A percentile compares a stretch with the other conserved stretches of the same genome.
Conservation (phyloP, 2,888 invertebrate species). For the Dolichopus griseipennis region DNA sequence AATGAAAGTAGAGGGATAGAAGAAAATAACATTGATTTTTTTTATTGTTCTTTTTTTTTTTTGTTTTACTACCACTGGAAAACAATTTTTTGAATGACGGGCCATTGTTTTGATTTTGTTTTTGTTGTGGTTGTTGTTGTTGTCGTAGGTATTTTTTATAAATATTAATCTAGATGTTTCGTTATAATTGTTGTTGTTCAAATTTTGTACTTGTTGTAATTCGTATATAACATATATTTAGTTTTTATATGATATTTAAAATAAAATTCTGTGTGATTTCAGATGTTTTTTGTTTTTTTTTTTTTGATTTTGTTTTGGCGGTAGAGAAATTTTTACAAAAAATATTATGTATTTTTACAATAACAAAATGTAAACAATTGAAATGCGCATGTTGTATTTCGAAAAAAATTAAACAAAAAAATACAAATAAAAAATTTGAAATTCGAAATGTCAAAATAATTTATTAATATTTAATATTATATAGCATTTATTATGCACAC, state of each 20-base stretch:
- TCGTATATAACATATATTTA: no score
- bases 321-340: neutral
- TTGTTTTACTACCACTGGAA: no score
- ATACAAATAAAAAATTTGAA: neutral
- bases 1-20: neutral
- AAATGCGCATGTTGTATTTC: neutral
- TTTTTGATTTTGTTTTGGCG: neutral
- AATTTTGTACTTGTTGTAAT: no score
- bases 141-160: no score
- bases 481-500: no score
- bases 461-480: no score
- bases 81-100: neutral
- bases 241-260: no score
- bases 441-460: neutral
- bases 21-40: no score
- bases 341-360: neutral
- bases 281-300: neutral
- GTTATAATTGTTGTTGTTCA: no score
- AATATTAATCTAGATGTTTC: no score
- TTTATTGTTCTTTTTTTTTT: no score
- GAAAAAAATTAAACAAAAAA: neutral
- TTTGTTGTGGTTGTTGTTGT: neutral
- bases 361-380: neutral
- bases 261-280: no score
- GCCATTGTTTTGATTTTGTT: neutral